Evolutionary conservation across 2,888 invertebrate genomes (phyloP).

Genomic region (Sinotaia quadrata): DNA sequence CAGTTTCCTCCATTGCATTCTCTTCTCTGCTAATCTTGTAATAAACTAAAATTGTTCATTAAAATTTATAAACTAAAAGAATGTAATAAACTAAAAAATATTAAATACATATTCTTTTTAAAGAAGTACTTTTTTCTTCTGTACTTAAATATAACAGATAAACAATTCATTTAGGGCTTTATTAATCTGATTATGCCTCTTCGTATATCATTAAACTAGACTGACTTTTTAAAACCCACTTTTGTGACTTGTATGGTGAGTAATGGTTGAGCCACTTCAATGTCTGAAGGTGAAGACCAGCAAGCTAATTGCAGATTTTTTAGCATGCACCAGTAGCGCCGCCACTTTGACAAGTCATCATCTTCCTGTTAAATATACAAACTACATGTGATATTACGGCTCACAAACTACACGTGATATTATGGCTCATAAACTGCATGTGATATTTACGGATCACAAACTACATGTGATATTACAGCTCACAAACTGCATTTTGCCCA

Average conservation of each 20-base stretch:
- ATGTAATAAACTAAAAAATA: too few species aligned
- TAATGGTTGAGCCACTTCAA: constrained; percentile 68
- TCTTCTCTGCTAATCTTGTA: too few species aligned
- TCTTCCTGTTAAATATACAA: constrained; percentile 45
- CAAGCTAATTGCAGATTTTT: constrained; percentile 75
- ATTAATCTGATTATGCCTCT: too few species aligned
- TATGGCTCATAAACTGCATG: neutral
- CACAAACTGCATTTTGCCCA: neutral
- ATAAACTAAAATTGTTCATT: too few species aligned
- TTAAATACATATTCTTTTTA: too few species aligned
- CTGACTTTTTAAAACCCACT: constrained; percentile 69
- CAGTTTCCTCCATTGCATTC: too few species aligned
- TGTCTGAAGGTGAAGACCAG: constrained; percentile 73
- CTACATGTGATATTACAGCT: neutral
- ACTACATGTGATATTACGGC: neutral
- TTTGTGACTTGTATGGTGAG: constrained; percentile 73
- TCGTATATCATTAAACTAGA: too few species aligned
- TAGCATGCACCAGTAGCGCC: constrained; percentile 74
- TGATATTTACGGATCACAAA: neutral
- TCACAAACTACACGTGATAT: neutral
- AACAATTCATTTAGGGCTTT: too few species aligned
- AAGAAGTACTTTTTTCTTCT: too few species aligned
- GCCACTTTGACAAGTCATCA: constrained; percentile 58
- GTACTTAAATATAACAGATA: too few species aligned
- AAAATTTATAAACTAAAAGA: too few species aligned